Evolutionary conservation across 1,140 invertebrate genomes (phyloP).

Genomic region (Diorhabda sublineata): DNA sequence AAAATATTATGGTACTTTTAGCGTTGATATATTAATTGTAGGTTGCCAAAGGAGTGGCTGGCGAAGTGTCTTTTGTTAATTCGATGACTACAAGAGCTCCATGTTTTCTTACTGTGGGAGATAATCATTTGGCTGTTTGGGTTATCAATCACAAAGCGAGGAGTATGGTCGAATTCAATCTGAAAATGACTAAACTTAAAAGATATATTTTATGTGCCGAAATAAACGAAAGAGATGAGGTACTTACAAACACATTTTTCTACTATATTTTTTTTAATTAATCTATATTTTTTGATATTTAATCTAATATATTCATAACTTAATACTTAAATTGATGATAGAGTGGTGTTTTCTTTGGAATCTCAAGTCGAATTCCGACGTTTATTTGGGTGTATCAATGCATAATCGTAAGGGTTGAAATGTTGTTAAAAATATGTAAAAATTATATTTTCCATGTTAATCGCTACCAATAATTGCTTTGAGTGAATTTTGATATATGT

Average conservation of each 20-base stretch:
- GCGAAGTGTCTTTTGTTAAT: slow-evolving; percentile 58
- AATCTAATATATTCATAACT: too few species aligned
- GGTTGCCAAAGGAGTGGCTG: slow-evolving; percentile 55
- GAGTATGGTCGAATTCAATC: slow-evolving; percentile 66
- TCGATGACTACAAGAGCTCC: slow-evolving; percentile 54
- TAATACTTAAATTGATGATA: too few species aligned
- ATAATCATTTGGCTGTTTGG: slow-evolving; percentile 68
- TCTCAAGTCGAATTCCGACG: too few species aligned
- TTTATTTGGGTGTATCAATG: too few species aligned
- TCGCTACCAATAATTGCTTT: too few species aligned
- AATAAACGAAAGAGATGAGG: slow-evolving; percentile 61
- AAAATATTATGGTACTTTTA: background rate
- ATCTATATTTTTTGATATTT: too few species aligned
- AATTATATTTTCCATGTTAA: too few species aligned
- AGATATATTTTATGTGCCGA: slow-evolving; percentile 61
- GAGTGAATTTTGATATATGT: too few species aligned
- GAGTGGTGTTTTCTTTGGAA: too few species aligned
- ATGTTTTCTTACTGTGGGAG: slow-evolving; percentile 69
- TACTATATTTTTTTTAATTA: too few species aligned
- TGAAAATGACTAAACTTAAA: slow-evolving; percentile 66
- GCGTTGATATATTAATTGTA: slow-evolving; percentile 40
- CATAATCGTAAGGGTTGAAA: too few species aligned
- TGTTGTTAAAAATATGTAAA: too few species aligned
- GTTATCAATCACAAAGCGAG: slow-evolving; percentile 65
- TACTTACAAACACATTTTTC: background rate